A percentile compares a stretch with the other conserved stretches of the same genome.
Conservation (phyloP, 2,113 vertebrate genomes). For the Ceyx melanurus region DNA sequence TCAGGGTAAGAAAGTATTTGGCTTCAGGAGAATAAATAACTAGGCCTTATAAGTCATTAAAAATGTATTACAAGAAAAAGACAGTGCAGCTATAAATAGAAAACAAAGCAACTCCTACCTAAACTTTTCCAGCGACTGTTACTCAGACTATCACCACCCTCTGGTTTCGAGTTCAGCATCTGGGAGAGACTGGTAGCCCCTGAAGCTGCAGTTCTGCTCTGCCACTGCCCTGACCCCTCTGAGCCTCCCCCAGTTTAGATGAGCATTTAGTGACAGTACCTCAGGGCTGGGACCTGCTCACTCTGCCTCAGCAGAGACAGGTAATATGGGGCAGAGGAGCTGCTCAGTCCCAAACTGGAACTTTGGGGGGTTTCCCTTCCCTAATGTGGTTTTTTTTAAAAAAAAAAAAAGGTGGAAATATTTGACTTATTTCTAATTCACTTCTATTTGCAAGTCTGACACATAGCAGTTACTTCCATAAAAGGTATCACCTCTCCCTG, state of each 20-base stretch:
- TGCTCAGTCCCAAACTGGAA: not conserved
- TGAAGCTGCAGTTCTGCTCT: not conserved
- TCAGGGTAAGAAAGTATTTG: constrained; percentile 16
- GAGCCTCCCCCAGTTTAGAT: not conserved
- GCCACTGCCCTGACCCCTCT: not conserved
- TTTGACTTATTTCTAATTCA: not conserved
- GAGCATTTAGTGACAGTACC: not conserved
- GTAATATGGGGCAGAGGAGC: not conserved
- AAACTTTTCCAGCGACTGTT: constrained; percentile 22
- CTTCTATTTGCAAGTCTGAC: not conserved
- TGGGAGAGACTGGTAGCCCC: not conserved
- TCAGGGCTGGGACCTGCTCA: not conserved
- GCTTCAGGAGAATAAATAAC: constrained; percentile 55
- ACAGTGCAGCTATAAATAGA: constrained; percentile 38
- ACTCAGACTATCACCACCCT: not conserved
- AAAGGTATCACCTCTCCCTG: not conserved
- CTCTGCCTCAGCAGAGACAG: not conserved
- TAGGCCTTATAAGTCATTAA: constrained; percentile 62
- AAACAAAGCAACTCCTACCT: constrained; percentile 49
- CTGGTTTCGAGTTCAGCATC: not conserved
- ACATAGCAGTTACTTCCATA: not conserved
- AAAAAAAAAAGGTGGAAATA: not conserved
- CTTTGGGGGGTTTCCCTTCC: fast-evolving
- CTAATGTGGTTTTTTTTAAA: not conserved
- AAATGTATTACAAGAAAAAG: constrained; percentile 62